phyloP scores from a whole-genome alignment of 2,113 vertebrate species.

The Myiagra hebetior region DNA sequence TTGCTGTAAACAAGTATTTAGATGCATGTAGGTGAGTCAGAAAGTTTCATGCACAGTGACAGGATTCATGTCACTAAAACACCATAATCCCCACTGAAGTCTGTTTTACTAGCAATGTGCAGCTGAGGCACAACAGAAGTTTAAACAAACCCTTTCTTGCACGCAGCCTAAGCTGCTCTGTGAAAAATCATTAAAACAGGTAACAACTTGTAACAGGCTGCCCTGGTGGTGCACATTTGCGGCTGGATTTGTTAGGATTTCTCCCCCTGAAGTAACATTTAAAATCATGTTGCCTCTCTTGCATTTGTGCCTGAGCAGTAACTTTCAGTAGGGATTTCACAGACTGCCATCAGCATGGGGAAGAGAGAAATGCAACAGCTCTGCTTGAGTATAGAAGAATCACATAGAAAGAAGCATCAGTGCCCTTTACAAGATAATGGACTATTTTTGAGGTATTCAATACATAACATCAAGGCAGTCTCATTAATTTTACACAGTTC shows the following conservation, averaged over 20 bases:
- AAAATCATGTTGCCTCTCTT: accelerated
- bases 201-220: not conserved
- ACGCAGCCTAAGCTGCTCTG: not conserved
- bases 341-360: not conserved
- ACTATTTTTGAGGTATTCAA: not conserved
- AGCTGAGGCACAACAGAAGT: not conserved
- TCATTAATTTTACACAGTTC: not conserved
- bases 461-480: not conserved
- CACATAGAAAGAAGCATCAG: not conserved
- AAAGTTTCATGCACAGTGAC: not conserved
- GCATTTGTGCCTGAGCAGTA: not conserved
- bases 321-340: not conserved
- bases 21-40: not conserved
- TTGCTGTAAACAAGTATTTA: not conserved
- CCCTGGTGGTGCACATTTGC: too few species aligned
- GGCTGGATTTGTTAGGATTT: not conserved
- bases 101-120: accelerated
- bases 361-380: not conserved
- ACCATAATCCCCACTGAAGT: not conserved
- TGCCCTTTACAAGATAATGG: not conserved
- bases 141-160: not conserved
- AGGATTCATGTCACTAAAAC: not conserved
- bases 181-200: not conserved
- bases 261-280: too few species aligned
- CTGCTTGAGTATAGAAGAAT: accelerated